phyloP scores from a whole-genome alignment of 2,888 invertebrate species.

The Nyleta sp. region DNA sequence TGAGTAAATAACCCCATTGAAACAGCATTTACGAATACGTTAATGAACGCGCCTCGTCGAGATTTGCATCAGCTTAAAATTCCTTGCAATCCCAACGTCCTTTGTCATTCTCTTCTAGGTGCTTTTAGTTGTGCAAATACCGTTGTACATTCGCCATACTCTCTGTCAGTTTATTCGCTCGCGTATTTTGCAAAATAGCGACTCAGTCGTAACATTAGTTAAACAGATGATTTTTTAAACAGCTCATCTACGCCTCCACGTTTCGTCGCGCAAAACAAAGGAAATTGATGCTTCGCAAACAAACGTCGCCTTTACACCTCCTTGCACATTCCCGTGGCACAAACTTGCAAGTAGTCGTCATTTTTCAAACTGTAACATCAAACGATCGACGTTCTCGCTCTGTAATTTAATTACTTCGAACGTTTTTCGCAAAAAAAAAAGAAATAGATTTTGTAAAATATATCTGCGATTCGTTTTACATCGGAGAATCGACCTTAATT shows the following conservation, averaged over 20 bases:
- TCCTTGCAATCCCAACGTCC: constrained; percentile 68
- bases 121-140: constrained; percentile 73
- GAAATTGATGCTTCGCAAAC: constrained; percentile 25
- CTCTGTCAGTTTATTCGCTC: constrained; percentile 57
- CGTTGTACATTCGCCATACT: constrained; percentile 50
- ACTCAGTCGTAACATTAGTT: constrained; percentile 53
- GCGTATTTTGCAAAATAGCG: constrained; percentile 59
- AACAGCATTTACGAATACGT: constrained; percentile 66
- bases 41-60: constrained; percentile 69
- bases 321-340: not conserved
- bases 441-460: too few relatives aligned
- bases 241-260: constrained; percentile 33
- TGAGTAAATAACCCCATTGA: constrained; percentile 66
- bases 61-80: constrained; percentile 75
- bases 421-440: not conserved
- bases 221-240: constrained; percentile 59
- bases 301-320: constrained; percentile 18
- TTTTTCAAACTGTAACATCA: too few relatives aligned
- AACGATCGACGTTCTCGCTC: too few relatives aligned
- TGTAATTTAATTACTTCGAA: not conserved
- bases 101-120: constrained; percentile 70
- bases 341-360: not conserved
- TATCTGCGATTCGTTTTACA: too few relatives aligned
- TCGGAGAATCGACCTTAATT: not conserved
- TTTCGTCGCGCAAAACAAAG: constrained; percentile 32